A percentile compares a stretch with the other conserved stretches of the same genome.
These are phyloP conservation scores for Sakesphorus luctuosus DNA, from an alignment of 2,113 vertebrate species.

Conservation along the genomic window DNA sequence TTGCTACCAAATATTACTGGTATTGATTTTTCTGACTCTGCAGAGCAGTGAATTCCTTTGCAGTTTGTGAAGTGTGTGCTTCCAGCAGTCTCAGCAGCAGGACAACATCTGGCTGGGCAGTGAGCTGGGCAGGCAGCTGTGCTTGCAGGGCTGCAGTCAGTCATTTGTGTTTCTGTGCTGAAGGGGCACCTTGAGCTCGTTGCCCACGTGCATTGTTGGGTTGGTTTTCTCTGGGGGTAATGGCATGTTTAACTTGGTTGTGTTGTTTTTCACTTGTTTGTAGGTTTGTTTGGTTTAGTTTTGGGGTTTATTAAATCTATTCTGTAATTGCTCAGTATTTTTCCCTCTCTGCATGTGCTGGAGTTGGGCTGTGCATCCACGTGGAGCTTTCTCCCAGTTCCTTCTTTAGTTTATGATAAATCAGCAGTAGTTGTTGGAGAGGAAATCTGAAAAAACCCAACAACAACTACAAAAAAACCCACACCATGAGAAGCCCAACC, in stretches of 20 bases:
- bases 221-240: not conserved
- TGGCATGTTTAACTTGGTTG: not conserved
- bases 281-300: not conserved
- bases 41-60: not conserved
- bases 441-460: not conserved
- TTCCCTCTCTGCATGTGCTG: not conserved
- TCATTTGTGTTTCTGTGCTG: not conserved
- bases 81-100: not conserved
- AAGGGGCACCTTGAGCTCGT: not conserved
- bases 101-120: not conserved
- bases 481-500: not conserved
- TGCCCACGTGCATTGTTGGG: not conserved
- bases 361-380: not conserved
- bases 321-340: not conserved
- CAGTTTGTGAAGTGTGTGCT: not conserved
- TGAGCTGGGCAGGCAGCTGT: not conserved
- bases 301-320: not conserved
- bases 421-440: slow-evolving; percentile 54
- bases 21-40: not conserved
- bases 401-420: slow-evolving; percentile 60
- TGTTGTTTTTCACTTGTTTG: not conserved
- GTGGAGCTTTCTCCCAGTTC: not conserved
- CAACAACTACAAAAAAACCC: not conserved
- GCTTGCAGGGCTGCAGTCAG: not conserved
- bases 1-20: not conserved